Base-by-base conservation (phyloP, 2,113 vertebrate species). In the Cavia porcellus region DNA sequence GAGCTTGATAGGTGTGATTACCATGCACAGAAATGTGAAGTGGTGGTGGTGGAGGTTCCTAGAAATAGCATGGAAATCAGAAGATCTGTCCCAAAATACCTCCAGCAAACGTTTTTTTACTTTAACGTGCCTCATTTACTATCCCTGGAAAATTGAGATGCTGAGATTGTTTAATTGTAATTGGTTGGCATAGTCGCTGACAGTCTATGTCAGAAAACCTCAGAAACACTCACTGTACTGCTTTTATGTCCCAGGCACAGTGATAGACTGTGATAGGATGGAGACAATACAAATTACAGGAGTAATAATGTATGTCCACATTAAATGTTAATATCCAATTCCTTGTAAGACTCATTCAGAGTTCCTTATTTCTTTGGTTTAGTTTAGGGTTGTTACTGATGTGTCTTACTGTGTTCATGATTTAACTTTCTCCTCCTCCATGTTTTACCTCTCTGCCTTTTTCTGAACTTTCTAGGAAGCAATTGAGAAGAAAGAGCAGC, bases 401-500 rank as follows among this genome's bases (percentile, higher is more conserved):
- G 55, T 20, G 24, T 28, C 55, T 25, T 77, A 38, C 59, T 47
- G 35, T 89, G 42, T 68, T 91, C 94, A 45, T 81, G 50, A 45
- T 92, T 90, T 74, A 82, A 89, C 81, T 55, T 89, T 45, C 38
- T 79, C 85, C 25, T 79, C 11, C 0, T 87, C 28, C 19, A 15
- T 57, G 24, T 92, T 95, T 94, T 68, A 82, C 66, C 75, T 92
- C 17, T 96, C 79, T 96, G 28, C 45, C 61, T 84, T 95, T 83
- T 90, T 97, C 82, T 97, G 7, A 38, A 1, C 96, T 96, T 97
- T 80, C 15, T 97, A 99, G 99, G 99, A 99, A 98, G 99, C 99
- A 3, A 99, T 99, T 19, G 99, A 99, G 98, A 99, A 98, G 92
- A 99, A 99, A 97, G 99, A 99, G 92, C 99, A 99, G 97, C 98